Percentiles rank a stretch among this genome's conserved stretches.
Conservation (phyloP, 2,888 invertebrate genomes). For the Druceiella hillmani region DNA sequence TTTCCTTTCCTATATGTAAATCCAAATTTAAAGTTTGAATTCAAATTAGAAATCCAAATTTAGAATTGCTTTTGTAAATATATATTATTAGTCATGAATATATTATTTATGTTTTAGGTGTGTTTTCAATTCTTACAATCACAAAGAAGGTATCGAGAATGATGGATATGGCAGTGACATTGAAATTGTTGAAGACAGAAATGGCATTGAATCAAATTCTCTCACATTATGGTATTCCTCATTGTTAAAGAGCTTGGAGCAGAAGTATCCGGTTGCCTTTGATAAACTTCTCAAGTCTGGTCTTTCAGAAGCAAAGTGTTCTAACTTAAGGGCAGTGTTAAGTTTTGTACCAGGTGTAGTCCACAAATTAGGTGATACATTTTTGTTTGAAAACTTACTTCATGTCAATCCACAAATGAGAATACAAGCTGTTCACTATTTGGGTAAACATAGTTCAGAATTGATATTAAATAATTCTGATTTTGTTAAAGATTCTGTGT, state of each 20-base stretch:
- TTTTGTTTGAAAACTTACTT: constrained; percentile 65
- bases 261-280: constrained; percentile 65
- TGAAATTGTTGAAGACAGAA: constrained; percentile 42
- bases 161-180: constrained; percentile 40
- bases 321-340: constrained; percentile 40
- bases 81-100: not conserved
- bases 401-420: constrained; percentile 64
- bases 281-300: constrained; percentile 61
- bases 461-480: constrained; percentile 50
- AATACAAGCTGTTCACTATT: constrained; percentile 58
- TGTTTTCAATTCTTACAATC: constrained; percentile 39
- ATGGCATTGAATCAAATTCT: too few species aligned
- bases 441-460: constrained; percentile 50
- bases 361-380: constrained; percentile 46
- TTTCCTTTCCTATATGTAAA: not conserved
- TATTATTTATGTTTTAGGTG: constrained; percentile 34
- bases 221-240: constrained; percentile 54
- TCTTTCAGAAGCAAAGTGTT: constrained; percentile 32
- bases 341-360: constrained; percentile 53
- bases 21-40: not conserved
- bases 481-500: constrained; percentile 58
- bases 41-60: too few species aligned
- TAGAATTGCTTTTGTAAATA: not conserved
- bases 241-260: constrained; percentile 58
- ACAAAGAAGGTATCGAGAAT: too few species aligned